These are phyloP conservation scores for Bradypodion pumilum DNA, from an alignment of 2,797 vertebrate genomes.

Conservation along the genomic window DNA sequence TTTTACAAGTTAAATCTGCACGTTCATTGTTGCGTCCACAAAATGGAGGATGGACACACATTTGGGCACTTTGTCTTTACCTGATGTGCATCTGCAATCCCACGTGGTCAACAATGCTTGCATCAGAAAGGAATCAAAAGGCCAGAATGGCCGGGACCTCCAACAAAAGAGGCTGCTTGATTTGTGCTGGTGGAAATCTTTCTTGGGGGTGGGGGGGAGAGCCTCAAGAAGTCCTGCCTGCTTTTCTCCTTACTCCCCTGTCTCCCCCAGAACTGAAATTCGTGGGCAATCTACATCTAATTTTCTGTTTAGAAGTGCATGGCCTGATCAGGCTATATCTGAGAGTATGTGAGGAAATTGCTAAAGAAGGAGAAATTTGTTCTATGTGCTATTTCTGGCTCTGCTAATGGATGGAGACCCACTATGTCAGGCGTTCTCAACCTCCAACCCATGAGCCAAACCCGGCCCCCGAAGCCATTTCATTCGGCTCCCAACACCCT, in stretches of 20 bases:
- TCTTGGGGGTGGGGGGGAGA: background rate
- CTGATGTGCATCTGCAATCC: background rate
- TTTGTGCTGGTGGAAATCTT: background rate
- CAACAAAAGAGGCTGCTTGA: background rate
- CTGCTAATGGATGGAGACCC: no score
- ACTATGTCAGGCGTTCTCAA: no score
- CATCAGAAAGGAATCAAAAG: no score
- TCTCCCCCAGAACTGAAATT: background rate
- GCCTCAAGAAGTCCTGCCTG: background rate
- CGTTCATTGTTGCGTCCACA: conserved; percentile 19
- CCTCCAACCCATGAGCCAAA: no score
- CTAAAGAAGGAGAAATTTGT: no score
- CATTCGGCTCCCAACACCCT: no score
- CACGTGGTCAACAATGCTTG: background rate
- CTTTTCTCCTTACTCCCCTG: background rate
- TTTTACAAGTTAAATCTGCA: conserved; percentile 14
- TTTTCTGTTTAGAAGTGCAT: background rate
- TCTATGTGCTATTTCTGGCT: no score
- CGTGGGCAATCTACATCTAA: conserved; percentile 10
- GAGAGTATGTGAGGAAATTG: background rate
- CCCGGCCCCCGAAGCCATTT: no score
- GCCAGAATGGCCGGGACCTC: background rate
- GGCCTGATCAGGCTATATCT: background rate
- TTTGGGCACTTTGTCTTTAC: background rate
- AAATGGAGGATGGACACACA: conserved; percentile 31